Percentiles rank a stretch among this genome's conserved stretches.
Evolutionary conservation across 1,140 invertebrate species (phyloP).

Genomic region (Hylaeus anthracinus): DNA sequence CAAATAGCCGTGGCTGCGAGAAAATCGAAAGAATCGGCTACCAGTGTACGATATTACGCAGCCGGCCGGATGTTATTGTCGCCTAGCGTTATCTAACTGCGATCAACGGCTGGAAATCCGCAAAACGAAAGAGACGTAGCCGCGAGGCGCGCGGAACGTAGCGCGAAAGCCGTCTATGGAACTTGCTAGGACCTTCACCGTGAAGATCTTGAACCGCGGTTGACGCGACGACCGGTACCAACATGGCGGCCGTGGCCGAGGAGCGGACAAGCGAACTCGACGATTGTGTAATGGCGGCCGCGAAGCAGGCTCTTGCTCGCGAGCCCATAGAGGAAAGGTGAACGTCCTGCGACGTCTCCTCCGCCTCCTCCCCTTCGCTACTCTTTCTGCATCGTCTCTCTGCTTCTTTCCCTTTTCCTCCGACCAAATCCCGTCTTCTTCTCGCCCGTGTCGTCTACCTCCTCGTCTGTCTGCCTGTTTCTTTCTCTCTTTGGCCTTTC

Average conservation of each 20-base stretch:
- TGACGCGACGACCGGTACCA: conserved; percentile 68
- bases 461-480: neutral
- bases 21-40: neutral
- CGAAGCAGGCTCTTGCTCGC: conserved; percentile 50
- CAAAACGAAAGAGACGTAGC: conserved; percentile 51
- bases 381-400: conserved; percentile 23
- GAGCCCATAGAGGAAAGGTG: conserved; percentile 62
- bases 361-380: conserved; percentile 39
- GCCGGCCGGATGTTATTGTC: neutral
- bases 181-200: conserved; percentile 60
- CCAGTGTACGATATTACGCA: neutral
- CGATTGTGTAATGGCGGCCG: conserved; percentile 72
- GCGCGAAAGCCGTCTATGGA: conserved; percentile 29
- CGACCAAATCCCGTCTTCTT: neutral
- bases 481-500: conserved; percentile 26
- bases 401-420: neutral
- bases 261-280: conserved; percentile 56
- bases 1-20: neutral
- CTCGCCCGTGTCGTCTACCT: neutral
- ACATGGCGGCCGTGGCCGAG: conserved; percentile 64
- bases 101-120: conserved; percentile 11
- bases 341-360: conserved; percentile 67
- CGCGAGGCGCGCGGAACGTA: neutral
- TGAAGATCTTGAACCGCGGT: conserved; percentile 64
- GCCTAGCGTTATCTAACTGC: neutral